Base-by-base conservation (phyloP, 2,888 invertebrate species). In the Drosophila helvetica region DNA sequence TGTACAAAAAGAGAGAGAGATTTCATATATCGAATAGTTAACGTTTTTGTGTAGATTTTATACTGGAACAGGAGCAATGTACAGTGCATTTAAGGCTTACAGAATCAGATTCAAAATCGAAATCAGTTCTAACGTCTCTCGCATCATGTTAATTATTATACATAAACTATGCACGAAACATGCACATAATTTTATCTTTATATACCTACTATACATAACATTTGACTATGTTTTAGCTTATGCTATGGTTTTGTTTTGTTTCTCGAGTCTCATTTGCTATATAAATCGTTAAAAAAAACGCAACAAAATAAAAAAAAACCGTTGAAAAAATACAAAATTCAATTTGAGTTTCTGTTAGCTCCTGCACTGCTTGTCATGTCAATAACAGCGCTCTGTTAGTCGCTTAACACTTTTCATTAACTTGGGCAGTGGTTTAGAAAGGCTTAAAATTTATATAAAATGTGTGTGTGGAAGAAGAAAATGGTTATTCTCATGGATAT, bases 131-230 rank as follows among this genome's bases (percentile, higher is more conserved):
- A 59, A 69, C 47, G 43, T 61, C 65, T 63, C 75, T 57, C 70
- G 75, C 77, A 77, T 85, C 88, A 79, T 74, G 77, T 75, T 87
- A 70, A 79, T 66, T 74, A 61, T 57, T 74, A 85, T 77, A 75
- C 58, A 70, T 79, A 73, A 63, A 63, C 56, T 75, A 78, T 66
- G 79, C 84, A 78, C 81, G 64, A 38, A 74, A 74, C 82, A 77
- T 79, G 83, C 82, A 87, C 83, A 65, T 73, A 66, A 61, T 64
- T 73, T 61, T 75, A 77, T 60, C 65, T 74, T 52, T 57, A 78
- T 58, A 59, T 42, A 25, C 56, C 58, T 42, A 25, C 56, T 66
- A 42, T 33, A 25, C 55, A 52, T 64, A 52, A 42, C 38, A 59
- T 38, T 51, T 68, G 51, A 64, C 55, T 67, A 61, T 61, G 52